Evolutionary conservation across 2,888 invertebrate genomes (phyloP).

Genomic region (Lordiphosa andalusiaca): DNA sequence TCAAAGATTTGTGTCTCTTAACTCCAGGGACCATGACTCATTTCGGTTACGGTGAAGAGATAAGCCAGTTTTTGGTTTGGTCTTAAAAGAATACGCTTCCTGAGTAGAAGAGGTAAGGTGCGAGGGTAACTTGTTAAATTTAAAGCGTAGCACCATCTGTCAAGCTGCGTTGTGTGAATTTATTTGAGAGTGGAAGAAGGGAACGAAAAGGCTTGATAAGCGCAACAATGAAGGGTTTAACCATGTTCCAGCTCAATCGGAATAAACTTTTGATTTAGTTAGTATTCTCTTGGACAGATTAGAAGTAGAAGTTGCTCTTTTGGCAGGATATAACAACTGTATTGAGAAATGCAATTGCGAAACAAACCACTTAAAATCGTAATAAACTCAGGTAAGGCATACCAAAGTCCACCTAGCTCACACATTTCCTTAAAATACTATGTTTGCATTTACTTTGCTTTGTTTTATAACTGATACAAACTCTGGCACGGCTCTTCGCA

Average conservation of each 20-base stretch:
- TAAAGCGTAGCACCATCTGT: too few relatives aligned
- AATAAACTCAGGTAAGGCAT: constrained; percentile 34
- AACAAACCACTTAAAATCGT: neutral
- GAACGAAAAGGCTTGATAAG: too few relatives aligned
- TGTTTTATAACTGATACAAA: constrained; percentile 70
- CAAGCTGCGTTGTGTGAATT: too few relatives aligned
- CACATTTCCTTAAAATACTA: constrained; percentile 2
- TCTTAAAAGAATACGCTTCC: neutral
- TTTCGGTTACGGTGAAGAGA: constrained; percentile 14
- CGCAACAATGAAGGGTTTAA: too few relatives aligned
- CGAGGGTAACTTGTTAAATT: too few relatives aligned
- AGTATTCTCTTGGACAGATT: too few relatives aligned
- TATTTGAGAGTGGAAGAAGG: too few relatives aligned
- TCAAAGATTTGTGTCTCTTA: constrained; percentile 39
- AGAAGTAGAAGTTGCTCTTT: too few relatives aligned
- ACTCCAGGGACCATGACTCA: constrained; percentile 50
- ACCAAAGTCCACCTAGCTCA: constrained; percentile 61
- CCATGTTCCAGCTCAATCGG: too few relatives aligned
- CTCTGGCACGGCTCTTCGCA: constrained; percentile 63
- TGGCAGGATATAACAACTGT: too few relatives aligned
- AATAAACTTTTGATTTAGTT: too few relatives aligned
- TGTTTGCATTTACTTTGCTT: constrained; percentile 29
- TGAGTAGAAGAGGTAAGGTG: neutral
- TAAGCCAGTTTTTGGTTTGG: constrained; percentile 52
- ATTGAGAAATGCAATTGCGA: too few relatives aligned